phyloP scores from a whole-genome alignment of 2,113 vertebrate genomes.

The Peucedramus taeniatus region DNA sequence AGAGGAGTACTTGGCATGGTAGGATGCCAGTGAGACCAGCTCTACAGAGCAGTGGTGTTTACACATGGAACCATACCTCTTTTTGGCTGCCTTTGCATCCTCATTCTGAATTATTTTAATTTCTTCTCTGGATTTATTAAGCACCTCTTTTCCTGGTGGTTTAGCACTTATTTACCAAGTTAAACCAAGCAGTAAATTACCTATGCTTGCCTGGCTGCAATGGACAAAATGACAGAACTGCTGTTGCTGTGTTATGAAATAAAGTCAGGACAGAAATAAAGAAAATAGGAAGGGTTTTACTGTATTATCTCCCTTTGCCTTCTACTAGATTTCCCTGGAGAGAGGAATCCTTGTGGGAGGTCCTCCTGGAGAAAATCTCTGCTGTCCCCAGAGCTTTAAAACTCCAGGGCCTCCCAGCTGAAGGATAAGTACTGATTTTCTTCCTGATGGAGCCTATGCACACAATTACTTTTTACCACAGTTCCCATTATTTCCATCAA shows the following conservation, averaged over 20 bases:
- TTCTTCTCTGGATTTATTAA: constrained; percentile 8
- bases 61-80: not conserved
- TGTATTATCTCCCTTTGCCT: not conserved
- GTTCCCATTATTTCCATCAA: not conserved
- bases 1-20: not conserved
- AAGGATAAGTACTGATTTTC: not conserved
- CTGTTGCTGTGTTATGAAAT: not conserved
- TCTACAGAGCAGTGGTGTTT: not conserved
- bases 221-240: not conserved
- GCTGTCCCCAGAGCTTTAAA: not conserved
- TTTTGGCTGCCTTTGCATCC: not conserved
- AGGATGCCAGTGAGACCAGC: not conserved
- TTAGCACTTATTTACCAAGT: constrained; percentile 22
- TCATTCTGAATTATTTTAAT: not conserved
- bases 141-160: not conserved
- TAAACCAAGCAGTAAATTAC: constrained; percentile 42
- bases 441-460: not conserved
- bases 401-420: not conserved
- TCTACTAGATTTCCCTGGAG: not conserved
- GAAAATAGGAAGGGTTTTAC: not conserved
- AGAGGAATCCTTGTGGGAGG: not conserved
- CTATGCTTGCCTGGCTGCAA: not conserved
- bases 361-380: not conserved
- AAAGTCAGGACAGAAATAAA: not conserved
- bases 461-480: not conserved